These are phyloP conservation scores for Peromyscus eremicus DNA, from an alignment of 2,797 vertebrate species.

Conservation along the genomic window DNA sequence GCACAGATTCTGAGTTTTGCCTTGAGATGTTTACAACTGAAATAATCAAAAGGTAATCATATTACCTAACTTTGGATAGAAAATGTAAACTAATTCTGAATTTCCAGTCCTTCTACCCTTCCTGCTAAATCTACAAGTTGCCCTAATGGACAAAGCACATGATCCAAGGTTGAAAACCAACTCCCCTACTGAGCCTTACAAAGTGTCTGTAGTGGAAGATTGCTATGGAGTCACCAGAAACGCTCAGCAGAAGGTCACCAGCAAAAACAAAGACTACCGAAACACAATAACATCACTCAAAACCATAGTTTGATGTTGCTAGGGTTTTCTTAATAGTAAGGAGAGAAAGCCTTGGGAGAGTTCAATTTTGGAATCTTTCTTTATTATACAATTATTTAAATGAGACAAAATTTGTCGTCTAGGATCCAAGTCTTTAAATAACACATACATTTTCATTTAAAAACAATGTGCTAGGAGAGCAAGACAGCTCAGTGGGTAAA, in stretches of 20 bases:
- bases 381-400: slow-evolving; percentile 62
- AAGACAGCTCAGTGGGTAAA: not conserved
- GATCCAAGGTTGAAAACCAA: slow-evolving; percentile 41
- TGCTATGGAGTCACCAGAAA: slow-evolving; percentile 15
- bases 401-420: slow-evolving; percentile 45
- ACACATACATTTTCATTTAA: slow-evolving; percentile 4
- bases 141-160: slow-evolving; percentile 27
- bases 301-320: not conserved
- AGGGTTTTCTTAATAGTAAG: slow-evolving; percentile 37
- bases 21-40: slow-evolving; percentile 79
- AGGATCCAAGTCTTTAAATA: slow-evolving; percentile 47
- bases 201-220: slow-evolving; percentile 40
- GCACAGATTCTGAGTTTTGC: slow-evolving; percentile 71
- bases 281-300: not conserved
- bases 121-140: slow-evolving; percentile 54
- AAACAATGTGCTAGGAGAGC: not conserved
- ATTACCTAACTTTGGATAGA: slow-evolving; percentile 77
- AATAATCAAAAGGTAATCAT: slow-evolving; percentile 79
- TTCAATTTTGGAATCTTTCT: slow-evolving; percentile 45
- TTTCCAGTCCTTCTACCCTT: slow-evolving; percentile 69
- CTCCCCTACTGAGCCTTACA: slow-evolving; percentile 26
- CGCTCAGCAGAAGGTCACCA: not conserved
- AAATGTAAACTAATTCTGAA: slow-evolving; percentile 79
- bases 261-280: not conserved
- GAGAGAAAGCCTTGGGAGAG: not conserved